These are phyloP conservation scores for Saccostrea echinata DNA, from an alignment of 1,140 invertebrate species.

Conservation along the genomic window DNA sequence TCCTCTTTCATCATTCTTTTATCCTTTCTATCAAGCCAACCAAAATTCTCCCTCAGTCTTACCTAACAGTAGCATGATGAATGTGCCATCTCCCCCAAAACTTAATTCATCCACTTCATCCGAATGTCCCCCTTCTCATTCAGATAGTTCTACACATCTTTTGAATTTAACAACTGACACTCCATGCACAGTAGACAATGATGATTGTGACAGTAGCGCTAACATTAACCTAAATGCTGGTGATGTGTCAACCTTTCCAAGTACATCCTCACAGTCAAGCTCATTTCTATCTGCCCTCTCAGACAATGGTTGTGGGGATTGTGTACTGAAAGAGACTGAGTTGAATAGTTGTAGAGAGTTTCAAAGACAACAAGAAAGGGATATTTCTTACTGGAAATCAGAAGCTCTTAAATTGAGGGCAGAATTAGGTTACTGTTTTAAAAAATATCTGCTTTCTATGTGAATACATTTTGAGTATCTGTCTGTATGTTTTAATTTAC, in stretches of 20 bases:
- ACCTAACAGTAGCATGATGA: background rate
- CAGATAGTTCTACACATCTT: background rate
- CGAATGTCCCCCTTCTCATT: background rate
- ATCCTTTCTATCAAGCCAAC: background rate
- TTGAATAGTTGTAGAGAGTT: background rate
- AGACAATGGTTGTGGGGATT: background rate
- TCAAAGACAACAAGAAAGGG: background rate
- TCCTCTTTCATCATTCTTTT: background rate
- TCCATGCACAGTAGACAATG: background rate
- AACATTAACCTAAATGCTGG: background rate
- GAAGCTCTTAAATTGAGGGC: constrained; percentile 6
- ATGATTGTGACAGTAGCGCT: background rate
- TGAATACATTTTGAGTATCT: background rate
- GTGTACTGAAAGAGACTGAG: background rate
- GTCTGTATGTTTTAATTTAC: background rate
- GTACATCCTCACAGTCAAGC: background rate
- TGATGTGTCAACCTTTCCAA: background rate
- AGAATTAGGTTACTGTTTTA: constrained; percentile 29
- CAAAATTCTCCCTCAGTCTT: background rate
- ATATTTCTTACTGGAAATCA: constrained; percentile 6
- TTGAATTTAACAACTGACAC: background rate
- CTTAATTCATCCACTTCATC: background rate
- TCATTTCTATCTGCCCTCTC: constrained; percentile 9
- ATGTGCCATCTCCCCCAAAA: background rate
- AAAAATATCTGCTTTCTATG: background rate